phyloP scores from a whole-genome alignment of 1,140 invertebrate genomes.

The Cepaea nemoralis region DNA sequence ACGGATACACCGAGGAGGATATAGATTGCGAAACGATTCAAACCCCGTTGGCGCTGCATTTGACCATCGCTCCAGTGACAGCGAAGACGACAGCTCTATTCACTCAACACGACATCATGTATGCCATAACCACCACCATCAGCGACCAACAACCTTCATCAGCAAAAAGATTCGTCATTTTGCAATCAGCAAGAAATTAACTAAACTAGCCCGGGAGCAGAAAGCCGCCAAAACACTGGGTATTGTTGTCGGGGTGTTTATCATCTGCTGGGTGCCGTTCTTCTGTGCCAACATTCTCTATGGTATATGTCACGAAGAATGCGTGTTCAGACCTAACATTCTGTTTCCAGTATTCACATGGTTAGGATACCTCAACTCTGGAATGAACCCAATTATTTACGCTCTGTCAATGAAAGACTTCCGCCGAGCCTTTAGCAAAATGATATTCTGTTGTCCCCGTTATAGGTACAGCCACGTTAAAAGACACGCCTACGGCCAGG shows the following conservation, averaged over 20 bases:
- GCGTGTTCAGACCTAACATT: slow-evolving; percentile 67
- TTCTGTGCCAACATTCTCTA: slow-evolving; percentile 89
- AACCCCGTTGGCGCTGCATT: slow-evolving; percentile 8
- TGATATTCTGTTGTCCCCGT: slow-evolving; percentile 68
- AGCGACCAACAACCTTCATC: slow-evolving; percentile 58
- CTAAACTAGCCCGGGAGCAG: slow-evolving; percentile 79
- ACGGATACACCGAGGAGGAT: slow-evolving; percentile 64
- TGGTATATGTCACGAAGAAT: slow-evolving; percentile 80
- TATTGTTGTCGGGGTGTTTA: slow-evolving; percentile 94
- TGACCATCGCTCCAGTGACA: slow-evolving; percentile 43
- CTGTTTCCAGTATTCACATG: slow-evolving; percentile 70
- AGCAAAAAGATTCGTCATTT: slow-evolving; percentile 64
- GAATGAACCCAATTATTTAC: slow-evolving; percentile 74
- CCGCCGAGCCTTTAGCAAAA: slow-evolving; percentile 80
- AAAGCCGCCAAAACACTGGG: slow-evolving; percentile 96
- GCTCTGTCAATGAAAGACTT: slow-evolving; percentile 80
- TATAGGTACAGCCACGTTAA: slow-evolving; percentile 49
- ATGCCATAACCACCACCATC: slow-evolving; percentile 31
- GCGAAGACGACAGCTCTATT: slow-evolving; percentile 40
- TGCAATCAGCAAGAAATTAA: slow-evolving; percentile 66
- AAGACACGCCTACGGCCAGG: slow-evolving; percentile 40
- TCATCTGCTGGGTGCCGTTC: slow-evolving; percentile 96
- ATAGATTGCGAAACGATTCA: slow-evolving; percentile 39
- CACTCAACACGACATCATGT: slow-evolving; percentile 32
- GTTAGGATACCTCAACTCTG: slow-evolving; percentile 74